A percentile compares a stretch with the other conserved stretches of the same genome.
phyloP scores from a whole-genome alignment of 2,113 vertebrate genomes.

The Pangasianodon gigas region DNA sequence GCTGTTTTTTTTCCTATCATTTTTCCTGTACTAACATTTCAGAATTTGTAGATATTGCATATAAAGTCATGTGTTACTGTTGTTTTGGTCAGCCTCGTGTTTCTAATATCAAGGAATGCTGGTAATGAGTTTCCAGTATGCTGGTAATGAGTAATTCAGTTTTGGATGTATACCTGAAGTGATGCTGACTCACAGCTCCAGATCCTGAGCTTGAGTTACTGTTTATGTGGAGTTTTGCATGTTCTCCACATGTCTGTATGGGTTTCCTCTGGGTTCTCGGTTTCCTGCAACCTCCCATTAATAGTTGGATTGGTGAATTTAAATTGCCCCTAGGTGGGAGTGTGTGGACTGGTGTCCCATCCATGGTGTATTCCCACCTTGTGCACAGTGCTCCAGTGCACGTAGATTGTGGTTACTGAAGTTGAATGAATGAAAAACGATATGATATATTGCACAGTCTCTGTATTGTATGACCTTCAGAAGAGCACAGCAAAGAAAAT shows the following conservation, averaged over 20 bases:
- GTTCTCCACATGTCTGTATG: neutral
- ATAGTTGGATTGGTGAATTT: neutral
- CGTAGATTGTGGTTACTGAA: neutral
- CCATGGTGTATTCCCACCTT: neutral
- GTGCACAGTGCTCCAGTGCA: neutral
- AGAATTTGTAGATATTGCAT: neutral
- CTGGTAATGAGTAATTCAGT: too few species aligned
- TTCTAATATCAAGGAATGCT: neutral
- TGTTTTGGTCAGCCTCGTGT: neutral
- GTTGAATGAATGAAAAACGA: neutral
- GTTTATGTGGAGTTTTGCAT: neutral
- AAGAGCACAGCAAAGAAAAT: neutral
- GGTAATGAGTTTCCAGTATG: neutral
- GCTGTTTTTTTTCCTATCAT: neutral
- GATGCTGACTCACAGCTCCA: neutral
- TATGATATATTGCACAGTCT: neutral
- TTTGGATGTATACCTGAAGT: too few species aligned
- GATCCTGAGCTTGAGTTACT: neutral
- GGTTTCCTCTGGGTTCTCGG: neutral
- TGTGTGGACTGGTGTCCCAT: neutral
- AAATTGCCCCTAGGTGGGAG: neutral
- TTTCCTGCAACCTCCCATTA: neutral
- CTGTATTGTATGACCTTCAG: slow-evolving; percentile 1
- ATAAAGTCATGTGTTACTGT: neutral
- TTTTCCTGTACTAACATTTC: neutral